Base-by-base conservation (phyloP, 2,113 vertebrate species). In the Ifrita kowaldi region DNA sequence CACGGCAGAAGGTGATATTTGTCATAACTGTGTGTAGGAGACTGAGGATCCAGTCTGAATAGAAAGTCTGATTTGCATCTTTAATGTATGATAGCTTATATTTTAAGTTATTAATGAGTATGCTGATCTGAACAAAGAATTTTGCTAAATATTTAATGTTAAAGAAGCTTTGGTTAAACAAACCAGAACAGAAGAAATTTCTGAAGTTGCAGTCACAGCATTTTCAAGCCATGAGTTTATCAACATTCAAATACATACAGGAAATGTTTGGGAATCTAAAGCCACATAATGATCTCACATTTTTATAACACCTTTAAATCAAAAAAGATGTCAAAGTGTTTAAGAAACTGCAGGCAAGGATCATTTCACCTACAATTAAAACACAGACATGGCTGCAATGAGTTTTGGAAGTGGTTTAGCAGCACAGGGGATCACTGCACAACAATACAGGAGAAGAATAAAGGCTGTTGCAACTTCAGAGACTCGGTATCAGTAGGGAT, bases 91-190 rank as follows among this genome's bases (percentile, higher is more conserved):
- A 79, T 96, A 95, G 91, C 95, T 97, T 97, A 78, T 91, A 89
- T 73, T 97, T 97, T 90, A 96, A 95, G 87, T 97, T 97, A 96
- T 97, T 98, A 98, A 97, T 97, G 91, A 97, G 73, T 78, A 56
- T 70, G 94, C 89, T 94, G 83, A 96, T 97, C 81, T 63, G 74
- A 96, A 97, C 90, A 96, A 97, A 95, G 76, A 96, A 97, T 96
- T 92, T 86, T 90, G 79, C 50, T 97, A 97, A 97, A 97, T 98
- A 97, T 98, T 98, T 98, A 97, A 97, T 97, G 87, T 84, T 95
- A 77, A 97, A 90, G 84, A 95, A 93, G 97, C 95, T 92, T 89
- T 89, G 70, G 97, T 94, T 96, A 96, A 97, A 93, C 87, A 97
- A 97, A 97, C 60, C 87, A 46, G 93, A 97, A 97, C 64, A 60